Percentiles rank a stretch among this genome's conserved stretches.
These are phyloP conservation scores for Macroglossus sobrinus DNA, from an alignment of 2,113 vertebrate genomes.

Conservation along the genomic window DNA sequence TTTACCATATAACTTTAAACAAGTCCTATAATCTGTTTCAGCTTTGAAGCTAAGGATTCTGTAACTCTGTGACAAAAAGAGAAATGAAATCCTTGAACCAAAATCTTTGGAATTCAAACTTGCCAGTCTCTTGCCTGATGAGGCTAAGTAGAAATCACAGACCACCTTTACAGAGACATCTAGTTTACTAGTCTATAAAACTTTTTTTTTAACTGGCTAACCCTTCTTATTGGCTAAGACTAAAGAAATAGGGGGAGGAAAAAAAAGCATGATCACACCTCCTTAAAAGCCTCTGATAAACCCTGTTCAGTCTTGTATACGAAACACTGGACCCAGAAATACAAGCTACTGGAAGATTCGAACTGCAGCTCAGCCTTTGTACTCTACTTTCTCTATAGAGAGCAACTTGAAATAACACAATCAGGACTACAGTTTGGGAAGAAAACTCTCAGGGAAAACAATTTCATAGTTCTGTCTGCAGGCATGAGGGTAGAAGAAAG, in stretches of 20 bases:
- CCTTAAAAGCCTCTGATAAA: constrained; percentile 22
- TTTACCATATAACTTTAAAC: not conserved
- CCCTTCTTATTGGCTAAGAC: not conserved
- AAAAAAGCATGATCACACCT: not conserved
- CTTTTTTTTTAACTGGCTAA: constrained; percentile 8
- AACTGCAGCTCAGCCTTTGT: constrained; percentile 9
- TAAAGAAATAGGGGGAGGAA: not conserved
- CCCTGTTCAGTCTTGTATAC: not conserved
- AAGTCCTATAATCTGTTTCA: not conserved
- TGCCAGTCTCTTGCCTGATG: not conserved
- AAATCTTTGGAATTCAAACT: constrained; percentile 14
- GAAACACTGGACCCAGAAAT: constrained; percentile 30
- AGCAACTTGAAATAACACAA: not conserved
- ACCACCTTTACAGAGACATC: not conserved
- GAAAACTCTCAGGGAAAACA: not conserved
- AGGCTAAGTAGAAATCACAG: not conserved
- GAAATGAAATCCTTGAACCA: constrained; percentile 9
- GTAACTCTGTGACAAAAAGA: not conserved
- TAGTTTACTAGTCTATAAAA: constrained; percentile 1
- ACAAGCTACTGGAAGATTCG: constrained; percentile 3
- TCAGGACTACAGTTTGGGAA: not conserved
- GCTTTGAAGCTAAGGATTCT: constrained; percentile 11
- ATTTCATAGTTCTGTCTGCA: not conserved
- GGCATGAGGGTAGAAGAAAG: not conserved
- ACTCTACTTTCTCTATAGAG: not conserved